Evolutionary conservation across 2,113 vertebrate genomes (phyloP).

Genomic region (Heteronetta atricapilla): DNA sequence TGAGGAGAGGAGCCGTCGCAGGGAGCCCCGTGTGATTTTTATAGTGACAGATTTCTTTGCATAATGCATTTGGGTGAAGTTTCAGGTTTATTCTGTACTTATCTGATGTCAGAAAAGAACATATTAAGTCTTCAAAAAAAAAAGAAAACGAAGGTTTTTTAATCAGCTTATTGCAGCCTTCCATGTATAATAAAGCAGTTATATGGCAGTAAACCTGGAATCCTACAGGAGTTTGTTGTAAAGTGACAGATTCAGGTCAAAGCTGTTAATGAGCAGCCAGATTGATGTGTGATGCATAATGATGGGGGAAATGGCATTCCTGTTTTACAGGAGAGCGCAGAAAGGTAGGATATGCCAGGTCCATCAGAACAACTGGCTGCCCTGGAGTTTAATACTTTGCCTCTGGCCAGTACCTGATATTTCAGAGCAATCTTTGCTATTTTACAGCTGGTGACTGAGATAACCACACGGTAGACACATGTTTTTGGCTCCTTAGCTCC

Average conservation of each 20-base stretch:
- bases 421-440: neutral
- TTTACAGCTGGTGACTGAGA: neutral
- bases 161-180: constrained; percentile 71
- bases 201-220: constrained; percentile 54
- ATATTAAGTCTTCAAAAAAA: constrained; percentile 38
- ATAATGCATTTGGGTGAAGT: constrained; percentile 25
- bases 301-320: constrained; percentile 38
- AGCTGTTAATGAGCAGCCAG: constrained; percentile 61
- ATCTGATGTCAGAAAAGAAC: constrained; percentile 62
- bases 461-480: neutral
- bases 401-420: neutral
- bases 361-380: neutral
- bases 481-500: neutral
- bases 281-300: constrained; percentile 57
- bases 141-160: neutral
- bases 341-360: neutral
- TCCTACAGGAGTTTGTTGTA: constrained; percentile 46
- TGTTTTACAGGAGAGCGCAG: constrained; percentile 12
- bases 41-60: constrained; percentile 18
- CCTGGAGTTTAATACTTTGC: neutral
- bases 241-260: constrained; percentile 78
- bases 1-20: neutral
- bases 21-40: neutral
- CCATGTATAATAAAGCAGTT: constrained; percentile 54
- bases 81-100: constrained; percentile 47